Evolutionary conservation across 2,888 invertebrate species (phyloP).

Genomic region (Eledone cirrhosa): DNA sequence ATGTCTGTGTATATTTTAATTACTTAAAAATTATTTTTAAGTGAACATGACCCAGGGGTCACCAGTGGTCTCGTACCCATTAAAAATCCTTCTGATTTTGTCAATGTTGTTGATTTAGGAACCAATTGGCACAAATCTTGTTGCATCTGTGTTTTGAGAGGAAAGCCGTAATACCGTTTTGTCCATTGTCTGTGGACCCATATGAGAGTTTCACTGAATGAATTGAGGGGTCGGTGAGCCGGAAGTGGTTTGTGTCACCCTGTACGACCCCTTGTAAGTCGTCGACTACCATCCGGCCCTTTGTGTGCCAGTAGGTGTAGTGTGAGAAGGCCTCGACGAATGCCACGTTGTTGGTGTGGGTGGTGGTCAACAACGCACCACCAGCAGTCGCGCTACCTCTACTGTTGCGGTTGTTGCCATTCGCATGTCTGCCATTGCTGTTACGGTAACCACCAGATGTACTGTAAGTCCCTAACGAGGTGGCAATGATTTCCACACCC

Average conservation of each 20-base stretch:
- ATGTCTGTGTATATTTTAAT: too few species aligned
- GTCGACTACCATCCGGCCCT: conserved; percentile 43
- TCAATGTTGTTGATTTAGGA: neutral
- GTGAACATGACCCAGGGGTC: too few species aligned
- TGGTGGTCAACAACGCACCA: too few species aligned
- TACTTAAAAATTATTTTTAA: too few species aligned
- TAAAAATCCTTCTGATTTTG: too few species aligned
- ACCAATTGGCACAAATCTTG: conserved; percentile 39
- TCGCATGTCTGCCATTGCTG: conserved; percentile 26
- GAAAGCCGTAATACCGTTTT: conserved; percentile 48
- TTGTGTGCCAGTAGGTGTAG: conserved; percentile 47
- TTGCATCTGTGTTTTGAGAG: conserved; percentile 50
- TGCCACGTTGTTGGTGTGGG: conserved; percentile 17
- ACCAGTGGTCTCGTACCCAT: too few species aligned
- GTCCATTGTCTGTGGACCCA: conserved; percentile 45
- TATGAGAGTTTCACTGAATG: conserved; percentile 43
- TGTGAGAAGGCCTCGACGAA: conserved; percentile 49
- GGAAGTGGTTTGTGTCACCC: conserved; percentile 36
- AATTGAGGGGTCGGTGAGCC: conserved; percentile 46
- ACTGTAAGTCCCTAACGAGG: conserved; percentile 27
- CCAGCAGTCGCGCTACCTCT: too few species aligned
- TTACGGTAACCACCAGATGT: conserved; percentile 31
- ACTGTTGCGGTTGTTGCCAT: too few species aligned
- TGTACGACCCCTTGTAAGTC: conserved; percentile 48
- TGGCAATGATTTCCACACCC: neutral